phyloP scores from a whole-genome alignment of 2,113 vertebrate species.

The Bujurquina vittata region DNA sequence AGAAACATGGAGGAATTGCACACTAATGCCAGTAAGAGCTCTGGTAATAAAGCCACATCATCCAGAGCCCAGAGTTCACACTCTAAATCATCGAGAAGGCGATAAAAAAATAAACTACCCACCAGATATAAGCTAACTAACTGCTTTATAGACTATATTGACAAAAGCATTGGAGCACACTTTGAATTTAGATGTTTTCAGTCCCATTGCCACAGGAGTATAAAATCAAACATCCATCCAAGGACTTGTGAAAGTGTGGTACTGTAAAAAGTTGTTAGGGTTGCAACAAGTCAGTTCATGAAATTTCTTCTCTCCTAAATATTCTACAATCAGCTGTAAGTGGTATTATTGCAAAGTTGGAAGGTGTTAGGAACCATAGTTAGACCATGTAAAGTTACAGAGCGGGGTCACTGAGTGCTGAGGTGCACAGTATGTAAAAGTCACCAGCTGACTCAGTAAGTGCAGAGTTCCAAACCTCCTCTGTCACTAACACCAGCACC shows the following conservation, averaged over 20 bases:
- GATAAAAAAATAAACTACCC: constrained; percentile 2
- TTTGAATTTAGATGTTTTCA: background rate
- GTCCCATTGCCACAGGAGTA: background rate
- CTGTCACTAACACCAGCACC: background rate
- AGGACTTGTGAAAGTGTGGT: background rate
- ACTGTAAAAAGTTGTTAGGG: background rate
- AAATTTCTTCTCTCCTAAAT: background rate
- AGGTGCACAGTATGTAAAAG: background rate
- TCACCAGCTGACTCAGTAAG: background rate
- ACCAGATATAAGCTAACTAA: background rate
- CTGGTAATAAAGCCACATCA: constrained; percentile 29
- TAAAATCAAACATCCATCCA: background rate
- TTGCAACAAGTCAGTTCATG: background rate
- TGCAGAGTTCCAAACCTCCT: background rate
- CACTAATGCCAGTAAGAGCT: constrained; percentile 9
- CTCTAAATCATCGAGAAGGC: constrained; percentile 53
- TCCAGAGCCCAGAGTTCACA: constrained; percentile 54
- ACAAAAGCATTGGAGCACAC: background rate
- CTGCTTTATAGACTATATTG: background rate
- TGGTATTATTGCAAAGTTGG: background rate
- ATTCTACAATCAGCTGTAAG: background rate
- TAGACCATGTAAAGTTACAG: background rate
- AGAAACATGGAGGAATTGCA: constrained; percentile 49
- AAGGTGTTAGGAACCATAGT: background rate
- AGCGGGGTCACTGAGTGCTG: background rate